These are phyloP conservation scores for Hypsopygia costalis DNA, from an alignment of 2,888 invertebrate genomes.

Conservation along the genomic window DNA sequence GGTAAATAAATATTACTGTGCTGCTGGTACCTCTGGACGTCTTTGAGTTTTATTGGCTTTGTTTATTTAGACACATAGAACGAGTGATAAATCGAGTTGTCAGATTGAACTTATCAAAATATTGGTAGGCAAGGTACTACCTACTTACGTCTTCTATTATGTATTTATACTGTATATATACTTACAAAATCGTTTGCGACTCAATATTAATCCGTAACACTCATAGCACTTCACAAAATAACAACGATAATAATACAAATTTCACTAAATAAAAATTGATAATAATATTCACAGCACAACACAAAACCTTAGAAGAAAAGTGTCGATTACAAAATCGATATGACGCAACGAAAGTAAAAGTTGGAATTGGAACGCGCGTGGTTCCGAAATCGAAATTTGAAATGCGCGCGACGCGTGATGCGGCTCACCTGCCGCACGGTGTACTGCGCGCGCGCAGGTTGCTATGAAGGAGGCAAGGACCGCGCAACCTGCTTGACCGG, in stretches of 20 bases:
- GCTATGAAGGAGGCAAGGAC: slow-evolving; percentile 27
- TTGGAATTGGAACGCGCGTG: slow-evolving; percentile 20
- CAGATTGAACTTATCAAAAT: too few relatives aligned
- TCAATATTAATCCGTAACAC: slow-evolving; percentile 15
- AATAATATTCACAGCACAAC: slow-evolving; percentile 18
- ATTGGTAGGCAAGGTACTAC: too few relatives aligned
- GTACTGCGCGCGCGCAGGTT: slow-evolving; percentile 48
- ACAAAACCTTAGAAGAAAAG: slow-evolving; percentile 11
- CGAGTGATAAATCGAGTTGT: too few relatives aligned
- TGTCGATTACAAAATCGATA: slow-evolving; percentile 29
- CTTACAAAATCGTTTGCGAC: background rate
- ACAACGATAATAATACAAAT: slow-evolving; percentile 21
- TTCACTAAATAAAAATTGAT: slow-evolving; percentile 15
- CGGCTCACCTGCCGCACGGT: slow-evolving; percentile 53
- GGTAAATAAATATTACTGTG: too few relatives aligned
- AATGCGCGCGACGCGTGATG: slow-evolving; percentile 38
- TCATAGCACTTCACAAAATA: slow-evolving; percentile 14
- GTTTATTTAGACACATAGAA: too few relatives aligned
- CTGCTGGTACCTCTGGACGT: too few relatives aligned
- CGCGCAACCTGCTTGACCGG: slow-evolving; percentile 64
- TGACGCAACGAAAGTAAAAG: slow-evolving; percentile 52
- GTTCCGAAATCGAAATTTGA: slow-evolving; percentile 29
- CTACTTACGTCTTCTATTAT: too few relatives aligned
- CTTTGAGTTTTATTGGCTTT: too few relatives aligned
- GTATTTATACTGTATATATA: background rate